A percentile compares a stretch with the other conserved stretches of the same genome.
These are phyloP conservation scores for Neolamprologus falcicula DNA, from an alignment of 2,113 vertebrate species.

Conservation along the genomic window DNA sequence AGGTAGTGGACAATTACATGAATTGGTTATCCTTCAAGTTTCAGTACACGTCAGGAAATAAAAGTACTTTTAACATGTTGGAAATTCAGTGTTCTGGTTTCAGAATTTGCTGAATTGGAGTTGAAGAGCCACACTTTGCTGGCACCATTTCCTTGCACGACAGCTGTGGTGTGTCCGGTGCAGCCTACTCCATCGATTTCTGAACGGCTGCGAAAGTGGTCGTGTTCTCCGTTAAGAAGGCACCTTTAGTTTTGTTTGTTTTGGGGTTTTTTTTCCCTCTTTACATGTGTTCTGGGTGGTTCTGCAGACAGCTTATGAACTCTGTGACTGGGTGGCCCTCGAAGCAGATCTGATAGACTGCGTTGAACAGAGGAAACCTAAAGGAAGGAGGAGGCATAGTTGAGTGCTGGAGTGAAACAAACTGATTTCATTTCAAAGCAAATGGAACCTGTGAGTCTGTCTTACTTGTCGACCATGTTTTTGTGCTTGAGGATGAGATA, in stretches of 20 bases:
- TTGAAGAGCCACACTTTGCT: neutral
- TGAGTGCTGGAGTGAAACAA: neutral
- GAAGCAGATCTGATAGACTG: slow-evolving; percentile 89
- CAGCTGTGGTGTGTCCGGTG: neutral
- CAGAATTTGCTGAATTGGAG: neutral
- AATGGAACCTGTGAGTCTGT: neutral
- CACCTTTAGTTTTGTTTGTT: slow-evolving; percentile 1
- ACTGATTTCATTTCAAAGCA: neutral
- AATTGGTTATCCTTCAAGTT: neutral
- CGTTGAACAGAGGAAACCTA: slow-evolving; percentile 94
- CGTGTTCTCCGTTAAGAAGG: slow-evolving; percentile 27
- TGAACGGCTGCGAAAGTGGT: neutral
- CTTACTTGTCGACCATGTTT: slow-evolving; percentile 84
- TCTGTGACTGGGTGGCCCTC: slow-evolving; percentile 79
- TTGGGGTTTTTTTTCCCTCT: neutral
- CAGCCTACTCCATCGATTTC: neutral
- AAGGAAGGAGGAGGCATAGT: neutral
- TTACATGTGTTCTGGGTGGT: slow-evolving; percentile 89
- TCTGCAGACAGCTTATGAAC: slow-evolving; percentile 87
- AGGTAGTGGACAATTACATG: neutral
- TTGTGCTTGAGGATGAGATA: slow-evolving; percentile 85
- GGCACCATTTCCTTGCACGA: neutral
- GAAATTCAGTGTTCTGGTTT: neutral
- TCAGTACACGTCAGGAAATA: neutral
- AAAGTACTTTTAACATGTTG: neutral